phyloP scores from a whole-genome alignment of 1,140 invertebrate species.

The Dreissena polymorpha region DNA sequence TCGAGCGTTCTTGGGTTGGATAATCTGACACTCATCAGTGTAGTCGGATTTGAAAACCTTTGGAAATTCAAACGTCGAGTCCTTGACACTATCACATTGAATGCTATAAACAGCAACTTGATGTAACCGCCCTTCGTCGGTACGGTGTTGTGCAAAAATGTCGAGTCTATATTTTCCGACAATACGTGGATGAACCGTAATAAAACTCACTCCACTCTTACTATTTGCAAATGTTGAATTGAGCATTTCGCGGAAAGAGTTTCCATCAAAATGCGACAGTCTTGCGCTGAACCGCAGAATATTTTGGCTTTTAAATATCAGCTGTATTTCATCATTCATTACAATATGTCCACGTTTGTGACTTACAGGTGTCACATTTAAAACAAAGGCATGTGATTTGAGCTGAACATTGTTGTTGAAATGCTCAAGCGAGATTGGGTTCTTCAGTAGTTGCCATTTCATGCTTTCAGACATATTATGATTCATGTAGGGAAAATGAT shows the following conservation, averaged over 20 bases:
- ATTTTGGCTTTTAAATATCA: constrained; percentile 37
- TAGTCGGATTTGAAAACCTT: neutral
- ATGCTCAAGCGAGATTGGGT: constrained; percentile 45
- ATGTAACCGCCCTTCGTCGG: neutral
- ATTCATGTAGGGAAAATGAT: constrained; percentile 80
- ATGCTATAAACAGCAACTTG: constrained; percentile 47
- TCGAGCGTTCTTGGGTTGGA: neutral
- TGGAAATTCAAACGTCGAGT: constrained; percentile 9
- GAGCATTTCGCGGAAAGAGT: constrained; percentile 11
- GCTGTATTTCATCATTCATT: constrained; percentile 46
- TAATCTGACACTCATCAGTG: neutral
- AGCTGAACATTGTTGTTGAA: constrained; percentile 42
- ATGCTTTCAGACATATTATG: constrained; percentile 57
- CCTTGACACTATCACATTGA: constrained; percentile 37
- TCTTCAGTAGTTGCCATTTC: constrained; percentile 55
- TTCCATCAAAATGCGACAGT: constrained; percentile 24
- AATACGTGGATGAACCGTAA: constrained; percentile 40
- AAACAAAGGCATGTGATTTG: constrained; percentile 21
- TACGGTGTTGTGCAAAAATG: constrained; percentile 34
- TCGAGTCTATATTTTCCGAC: constrained; percentile 41
- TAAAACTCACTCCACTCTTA: constrained; percentile 14
- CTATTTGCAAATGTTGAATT: constrained; percentile 9
- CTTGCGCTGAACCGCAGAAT: constrained; percentile 15
- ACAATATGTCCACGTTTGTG: constrained; percentile 32
- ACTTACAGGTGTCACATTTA: constrained; percentile 26